These are phyloP conservation scores for Uropsilus gracilis DNA, from an alignment of 2,113 vertebrate genomes.

Conservation along the genomic window DNA sequence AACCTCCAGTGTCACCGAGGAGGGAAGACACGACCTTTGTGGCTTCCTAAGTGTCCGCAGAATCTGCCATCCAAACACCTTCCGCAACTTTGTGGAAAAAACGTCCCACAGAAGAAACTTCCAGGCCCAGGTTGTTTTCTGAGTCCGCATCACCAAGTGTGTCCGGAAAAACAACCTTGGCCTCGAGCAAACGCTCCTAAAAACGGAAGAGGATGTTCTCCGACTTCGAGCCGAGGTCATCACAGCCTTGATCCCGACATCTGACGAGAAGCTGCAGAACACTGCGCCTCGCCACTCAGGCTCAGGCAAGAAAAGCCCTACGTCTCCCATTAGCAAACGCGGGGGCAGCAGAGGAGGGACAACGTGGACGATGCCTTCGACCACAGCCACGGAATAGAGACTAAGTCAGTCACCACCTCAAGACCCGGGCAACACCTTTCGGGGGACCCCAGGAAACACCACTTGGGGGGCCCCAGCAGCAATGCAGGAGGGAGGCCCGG, in stretches of 20 bases:
- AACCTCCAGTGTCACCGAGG: not conserved
- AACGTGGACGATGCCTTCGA: too few relatives aligned
- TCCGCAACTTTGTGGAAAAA: too few relatives aligned
- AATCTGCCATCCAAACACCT: not conserved
- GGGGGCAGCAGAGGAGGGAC: too few relatives aligned
- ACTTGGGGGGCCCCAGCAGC: too few relatives aligned
- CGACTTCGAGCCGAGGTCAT: not conserved
- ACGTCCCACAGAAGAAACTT: not conserved
- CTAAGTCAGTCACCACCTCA: too few relatives aligned
- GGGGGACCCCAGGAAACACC: too few relatives aligned
- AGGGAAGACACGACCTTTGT: not conserved
- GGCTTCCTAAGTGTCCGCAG: not conserved
- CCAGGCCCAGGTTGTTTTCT: not conserved
- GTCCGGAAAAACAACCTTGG: not conserved
- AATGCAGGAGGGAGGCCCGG: too few relatives aligned
- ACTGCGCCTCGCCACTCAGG: too few relatives aligned
- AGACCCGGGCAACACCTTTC: too few relatives aligned
- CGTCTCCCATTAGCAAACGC: rapidly evolving
- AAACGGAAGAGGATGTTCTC: not conserved
- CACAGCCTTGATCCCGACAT: not conserved
- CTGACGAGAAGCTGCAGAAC: not conserved
- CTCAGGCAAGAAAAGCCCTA: not conserved
- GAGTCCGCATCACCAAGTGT: not conserved
- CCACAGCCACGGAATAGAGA: too few relatives aligned
- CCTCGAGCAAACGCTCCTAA: not conserved